phyloP scores from a whole-genome alignment of 2,888 invertebrate species.

The Tenthredo amoena region DNA sequence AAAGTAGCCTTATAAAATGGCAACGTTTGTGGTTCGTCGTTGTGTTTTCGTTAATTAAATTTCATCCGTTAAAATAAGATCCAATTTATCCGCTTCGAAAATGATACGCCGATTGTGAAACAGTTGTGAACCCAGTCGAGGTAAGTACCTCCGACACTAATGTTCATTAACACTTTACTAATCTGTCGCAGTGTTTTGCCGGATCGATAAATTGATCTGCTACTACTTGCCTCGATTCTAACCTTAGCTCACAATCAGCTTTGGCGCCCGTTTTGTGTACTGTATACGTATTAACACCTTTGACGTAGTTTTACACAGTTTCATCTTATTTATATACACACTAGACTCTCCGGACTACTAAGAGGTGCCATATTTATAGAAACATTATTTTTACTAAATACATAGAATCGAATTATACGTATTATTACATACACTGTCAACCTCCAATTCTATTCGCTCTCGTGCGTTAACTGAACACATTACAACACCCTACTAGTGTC shows the following conservation, averaged over 20 bases:
- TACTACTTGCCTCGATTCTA: slow-evolving; percentile 44
- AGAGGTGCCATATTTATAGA: slow-evolving; percentile 23
- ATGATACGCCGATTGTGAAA: slow-evolving; percentile 8
- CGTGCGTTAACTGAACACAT: background rate
- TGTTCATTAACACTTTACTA: background rate
- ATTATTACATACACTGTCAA: background rate
- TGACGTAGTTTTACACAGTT: background rate
- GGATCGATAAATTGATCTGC: slow-evolving; percentile 52
- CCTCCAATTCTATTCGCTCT: background rate
- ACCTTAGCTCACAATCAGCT: slow-evolving; percentile 29
- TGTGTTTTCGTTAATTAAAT: slow-evolving; percentile 49
- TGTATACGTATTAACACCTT: background rate
- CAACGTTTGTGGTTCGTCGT: slow-evolving; percentile 37
- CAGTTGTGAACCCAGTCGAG: background rate
- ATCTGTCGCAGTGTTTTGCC: slow-evolving; percentile 14
- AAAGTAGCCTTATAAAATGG: slow-evolving; percentile 39
- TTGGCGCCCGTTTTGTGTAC: slow-evolving; percentile 37
- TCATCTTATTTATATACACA: background rate
- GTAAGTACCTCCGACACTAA: background rate
- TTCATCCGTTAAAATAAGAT: slow-evolving; percentile 11
- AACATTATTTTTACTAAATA: background rate
- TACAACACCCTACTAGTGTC: background rate
- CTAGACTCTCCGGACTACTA: background rate
- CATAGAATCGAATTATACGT: background rate
- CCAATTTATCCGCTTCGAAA: background rate